Conservation (phyloP, 2,888 invertebrate genomes). For the Parochlus steinenii region DNA sequence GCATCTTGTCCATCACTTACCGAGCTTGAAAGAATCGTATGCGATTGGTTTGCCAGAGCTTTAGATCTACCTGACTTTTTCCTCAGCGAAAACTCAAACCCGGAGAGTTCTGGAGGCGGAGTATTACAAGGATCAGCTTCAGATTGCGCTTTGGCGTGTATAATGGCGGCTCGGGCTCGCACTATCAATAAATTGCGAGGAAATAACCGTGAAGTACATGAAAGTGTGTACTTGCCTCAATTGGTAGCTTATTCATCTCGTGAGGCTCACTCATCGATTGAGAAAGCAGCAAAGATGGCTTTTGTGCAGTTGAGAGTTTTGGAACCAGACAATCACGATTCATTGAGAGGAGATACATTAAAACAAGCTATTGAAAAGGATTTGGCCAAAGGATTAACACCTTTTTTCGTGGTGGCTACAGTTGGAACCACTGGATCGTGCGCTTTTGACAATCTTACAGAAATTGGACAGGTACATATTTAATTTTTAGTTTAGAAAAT, state of each 20-base stretch:
- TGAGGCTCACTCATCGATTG: constrained; percentile 60
- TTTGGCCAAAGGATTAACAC: constrained; percentile 52
- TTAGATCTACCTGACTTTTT: constrained; percentile 59
- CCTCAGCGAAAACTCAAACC: constrained; percentile 22
- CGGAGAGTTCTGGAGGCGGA: constrained; percentile 46
- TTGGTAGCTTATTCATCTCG: constrained; percentile 59
- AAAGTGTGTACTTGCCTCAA: constrained; percentile 56
- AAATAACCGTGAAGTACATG: constrained; percentile 32
- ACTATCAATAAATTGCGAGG: constrained; percentile 51
- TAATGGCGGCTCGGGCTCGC: constrained; percentile 57
- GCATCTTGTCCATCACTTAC: constrained; percentile 73
- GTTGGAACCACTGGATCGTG: constrained; percentile 72
- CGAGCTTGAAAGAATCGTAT: constrained; percentile 67
- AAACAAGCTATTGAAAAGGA: constrained; percentile 52
- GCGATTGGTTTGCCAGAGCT: constrained; percentile 67
- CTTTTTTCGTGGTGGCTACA: constrained; percentile 69
- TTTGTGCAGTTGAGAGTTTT: constrained; percentile 52
- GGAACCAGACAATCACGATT: constrained; percentile 50
- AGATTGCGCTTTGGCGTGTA: constrained; percentile 61
- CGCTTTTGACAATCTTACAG: constrained; percentile 64
- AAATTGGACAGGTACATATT: constrained; percentile 52
- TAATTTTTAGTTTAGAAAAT: too few relatives aligned
- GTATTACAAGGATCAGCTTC: constrained; percentile 72
- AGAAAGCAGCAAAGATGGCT: constrained; percentile 65
- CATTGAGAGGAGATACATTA: constrained; percentile 44